These are phyloP conservation scores for Cliona cf. orientalis DNA, from an alignment of 37 sponge, comb jelly and placozoan species.

Conservation along the genomic window DNA sequence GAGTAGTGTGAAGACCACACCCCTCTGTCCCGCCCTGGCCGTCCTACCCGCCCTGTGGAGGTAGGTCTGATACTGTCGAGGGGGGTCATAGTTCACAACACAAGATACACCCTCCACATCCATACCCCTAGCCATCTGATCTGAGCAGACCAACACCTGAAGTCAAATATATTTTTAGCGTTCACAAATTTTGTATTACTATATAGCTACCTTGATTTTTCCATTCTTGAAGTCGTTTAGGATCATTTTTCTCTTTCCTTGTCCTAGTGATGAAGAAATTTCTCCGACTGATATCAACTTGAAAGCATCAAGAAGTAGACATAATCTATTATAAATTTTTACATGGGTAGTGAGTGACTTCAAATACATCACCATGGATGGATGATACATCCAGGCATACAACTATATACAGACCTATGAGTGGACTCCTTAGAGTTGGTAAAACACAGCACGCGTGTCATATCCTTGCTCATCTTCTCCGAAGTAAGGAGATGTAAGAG, in stretches of 20 bases:
- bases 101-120: conserved; percentile 74
- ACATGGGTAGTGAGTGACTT: no score
- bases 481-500: conserved; percentile 66
- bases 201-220: conserved; percentile 35
- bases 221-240: conserved; percentile 68
- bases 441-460: conserved; percentile 83
- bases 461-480: neutral
- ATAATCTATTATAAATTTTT: conserved; percentile 37
- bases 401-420: conserved; percentile 61
- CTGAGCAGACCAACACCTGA: conserved; percentile 88
- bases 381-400: no score
- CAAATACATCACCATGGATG: no score
- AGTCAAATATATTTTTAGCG: neutral
- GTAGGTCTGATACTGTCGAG: conserved; percentile 65
- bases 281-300: conserved; percentile 65
- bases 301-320: conserved; percentile 50
- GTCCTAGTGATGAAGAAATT: conserved; percentile 62
- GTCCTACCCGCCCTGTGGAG: conserved; percentile 89
- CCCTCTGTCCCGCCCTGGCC: conserved; percentile 83
- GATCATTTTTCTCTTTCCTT: conserved; percentile 52
- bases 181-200: neutral
- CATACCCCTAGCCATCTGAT: conserved; percentile 96
- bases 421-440: conserved; percentile 82
- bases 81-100: conserved; percentile 84
- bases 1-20: conserved; percentile 72